Conservation (phyloP, 2,797 vertebrate genomes). For the Hippoglossus hippoglossus region DNA sequence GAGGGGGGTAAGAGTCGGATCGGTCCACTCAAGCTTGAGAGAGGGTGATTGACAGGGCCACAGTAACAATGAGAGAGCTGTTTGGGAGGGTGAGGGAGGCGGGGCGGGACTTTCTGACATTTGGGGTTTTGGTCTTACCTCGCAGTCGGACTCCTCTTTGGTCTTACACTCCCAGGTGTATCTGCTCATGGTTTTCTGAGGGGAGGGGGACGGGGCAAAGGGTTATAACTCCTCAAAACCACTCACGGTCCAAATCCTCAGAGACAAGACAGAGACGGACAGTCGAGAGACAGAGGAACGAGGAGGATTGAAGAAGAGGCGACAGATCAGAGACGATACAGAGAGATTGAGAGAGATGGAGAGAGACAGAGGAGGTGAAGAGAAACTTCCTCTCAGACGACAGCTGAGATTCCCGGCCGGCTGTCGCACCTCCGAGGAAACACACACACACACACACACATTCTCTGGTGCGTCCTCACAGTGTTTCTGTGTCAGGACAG, state of each 20-base stretch:
- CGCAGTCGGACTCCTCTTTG: constrained; percentile 88
- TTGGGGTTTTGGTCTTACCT: constrained; percentile 82
- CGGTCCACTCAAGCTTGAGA: constrained; percentile 55
- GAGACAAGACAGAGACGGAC: constrained; percentile 22
- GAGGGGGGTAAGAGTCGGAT: constrained; percentile 12
- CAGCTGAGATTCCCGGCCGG: constrained; percentile 68
- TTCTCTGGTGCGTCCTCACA: constrained; percentile 23
- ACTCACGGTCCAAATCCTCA: constrained; percentile 68
- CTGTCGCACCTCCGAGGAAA: constrained; percentile 17
- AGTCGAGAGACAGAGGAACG: constrained; percentile 16
- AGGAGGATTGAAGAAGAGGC: background rate
- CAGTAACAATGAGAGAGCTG: constrained; percentile 77
- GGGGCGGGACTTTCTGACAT: constrained; percentile 65
- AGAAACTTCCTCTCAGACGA: constrained; percentile 56
- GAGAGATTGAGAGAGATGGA: constrained; percentile 32
- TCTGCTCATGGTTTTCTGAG: constrained; percentile 91
- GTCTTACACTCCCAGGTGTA: constrained; percentile 92
- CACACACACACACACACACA: constrained; percentile 22
- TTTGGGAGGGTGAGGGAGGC: constrained; percentile 61
- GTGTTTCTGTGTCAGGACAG: constrained; percentile 5
- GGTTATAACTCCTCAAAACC: constrained; percentile 85
- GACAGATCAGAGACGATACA: constrained; percentile 32
- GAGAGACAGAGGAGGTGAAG: constrained; percentile 34
- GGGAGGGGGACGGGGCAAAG: constrained; percentile 84
- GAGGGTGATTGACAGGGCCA: constrained; percentile 79